A percentile compares a stretch with the other conserved stretches of the same genome.
These are phyloP conservation scores for Salarias fasciatus DNA, from an alignment of 2,797 vertebrate genomes.

Conservation along the genomic window DNA sequence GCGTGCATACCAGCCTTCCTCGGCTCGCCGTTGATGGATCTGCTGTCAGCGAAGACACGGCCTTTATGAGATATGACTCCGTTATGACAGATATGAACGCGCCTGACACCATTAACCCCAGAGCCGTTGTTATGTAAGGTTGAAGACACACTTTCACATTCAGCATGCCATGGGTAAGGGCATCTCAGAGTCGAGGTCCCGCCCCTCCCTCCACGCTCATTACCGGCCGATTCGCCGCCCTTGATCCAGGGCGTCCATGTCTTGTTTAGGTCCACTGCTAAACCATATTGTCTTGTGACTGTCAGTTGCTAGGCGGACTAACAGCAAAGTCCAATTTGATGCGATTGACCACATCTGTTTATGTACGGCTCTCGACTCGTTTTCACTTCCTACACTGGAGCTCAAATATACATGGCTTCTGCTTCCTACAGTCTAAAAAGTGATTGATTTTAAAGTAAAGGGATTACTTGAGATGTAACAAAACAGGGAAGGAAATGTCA, in stretches of 20 bases:
- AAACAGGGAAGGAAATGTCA: no score
- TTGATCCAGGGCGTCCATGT: slow-evolving; percentile 38
- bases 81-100: slow-evolving; percentile 40
- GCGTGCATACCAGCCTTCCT: no score
- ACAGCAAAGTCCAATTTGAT: no score
- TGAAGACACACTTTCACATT: slow-evolving; percentile 41
- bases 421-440: no score
- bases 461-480: no score
- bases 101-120: slow-evolving; percentile 46
- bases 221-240: neutral
- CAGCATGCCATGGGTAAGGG: slow-evolving; percentile 21
- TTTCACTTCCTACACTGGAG: no score
- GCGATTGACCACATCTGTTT: slow-evolving; percentile 35
- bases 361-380: no score
- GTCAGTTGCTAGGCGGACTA: no score
- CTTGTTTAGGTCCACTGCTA: slow-evolving; percentile 40
- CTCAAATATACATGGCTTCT: no score
- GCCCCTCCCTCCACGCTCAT: slow-evolving; percentile 8
- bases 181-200: slow-evolving; percentile 25
- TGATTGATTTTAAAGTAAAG: no score
- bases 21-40: slow-evolving; percentile 16
- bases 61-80: slow-evolving; percentile 26
- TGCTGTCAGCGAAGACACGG: slow-evolving; percentile 37
- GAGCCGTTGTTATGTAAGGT: slow-evolving; percentile 41
- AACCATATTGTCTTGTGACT: no score